Base-by-base conservation (phyloP, 2,113 vertebrate genomes). In the Raja brachyura region DNA sequence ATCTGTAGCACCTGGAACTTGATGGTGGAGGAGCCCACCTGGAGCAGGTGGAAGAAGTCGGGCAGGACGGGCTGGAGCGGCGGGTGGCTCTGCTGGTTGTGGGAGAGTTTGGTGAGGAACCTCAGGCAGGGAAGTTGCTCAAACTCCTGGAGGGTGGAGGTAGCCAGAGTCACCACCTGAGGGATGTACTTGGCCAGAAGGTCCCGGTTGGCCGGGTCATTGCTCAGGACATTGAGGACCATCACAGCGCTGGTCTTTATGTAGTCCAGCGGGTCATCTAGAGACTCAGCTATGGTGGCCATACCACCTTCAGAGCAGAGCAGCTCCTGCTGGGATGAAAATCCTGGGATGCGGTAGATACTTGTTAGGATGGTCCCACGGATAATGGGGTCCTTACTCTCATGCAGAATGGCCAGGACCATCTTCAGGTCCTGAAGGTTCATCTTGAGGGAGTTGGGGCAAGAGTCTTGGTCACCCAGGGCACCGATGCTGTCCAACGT, bases 171-270 rank as follows among this genome's bases (percentile, higher is more conserved):
- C 18, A 92, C 54, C 16, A 92, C 90, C 90, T 92, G 90, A 0
- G 90, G 90, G 90, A 92, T 74, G 8, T 92, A 92, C 18, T 74
- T 92, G 0, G 31, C 90, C 33, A 92, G 68, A 31, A 73, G 66
- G 0, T 92, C 90, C 13, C 90, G 90, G 18, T 92, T 92, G 10
- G 54, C 31, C 0, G 90, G 90, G 1, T 92, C 90, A 11, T 92
- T 92, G 5, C 90, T 74, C 33, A 92, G 90, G 66, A 48, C 39
- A 18, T 92, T 92, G 33, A 92, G 59, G 16, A 54, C 90, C 4
- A 68, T 92, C 90, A 92, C 90, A 18, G 90, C 90, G 68, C 90
- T 92, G 66, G 39, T 39, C 68, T 92, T 92, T 33, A 92, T 92
- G 39, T 73, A 92, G 66, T 54, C 73, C 66, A 92, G 90, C 0